Percentiles rank a stretch among this genome's conserved stretches.
Evolutionary conservation across 2,888 invertebrate species (phyloP).

Genomic region (Cordilura impudica): DNA sequence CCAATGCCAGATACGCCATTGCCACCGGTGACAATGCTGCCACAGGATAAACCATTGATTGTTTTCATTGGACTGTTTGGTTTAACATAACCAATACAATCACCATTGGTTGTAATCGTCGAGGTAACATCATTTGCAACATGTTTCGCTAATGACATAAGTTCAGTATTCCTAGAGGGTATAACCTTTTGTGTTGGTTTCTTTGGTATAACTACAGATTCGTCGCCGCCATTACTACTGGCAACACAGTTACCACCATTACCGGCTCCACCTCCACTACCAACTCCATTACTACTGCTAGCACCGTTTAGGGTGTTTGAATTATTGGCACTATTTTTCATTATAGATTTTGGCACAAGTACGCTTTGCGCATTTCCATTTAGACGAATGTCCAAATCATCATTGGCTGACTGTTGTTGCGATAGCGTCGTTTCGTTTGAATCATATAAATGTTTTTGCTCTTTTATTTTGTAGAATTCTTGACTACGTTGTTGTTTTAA

Average conservation of each 20-base stretch:
- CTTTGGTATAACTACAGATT: slow-evolving; percentile 74
- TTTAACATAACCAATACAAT: slow-evolving; percentile 79
- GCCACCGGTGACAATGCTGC: slow-evolving; percentile 4
- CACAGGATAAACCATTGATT: slow-evolving; percentile 52
- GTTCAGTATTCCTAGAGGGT: slow-evolving; percentile 83
- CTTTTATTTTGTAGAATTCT: slow-evolving; percentile 84
- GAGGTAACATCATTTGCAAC: slow-evolving; percentile 21
- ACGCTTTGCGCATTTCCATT: slow-evolving; percentile 58
- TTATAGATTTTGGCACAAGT: slow-evolving; percentile 73
- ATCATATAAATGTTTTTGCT: slow-evolving; percentile 75
- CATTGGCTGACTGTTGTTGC: slow-evolving; percentile 51
- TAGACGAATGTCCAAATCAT: slow-evolving; percentile 63
- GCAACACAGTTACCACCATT: too few relatives aligned
- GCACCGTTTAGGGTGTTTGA: slow-evolving; percentile 62
- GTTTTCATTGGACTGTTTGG: slow-evolving; percentile 77
- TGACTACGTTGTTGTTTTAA: slow-evolving; percentile 90
- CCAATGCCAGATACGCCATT: slow-evolving; percentile 47
- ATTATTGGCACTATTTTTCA: slow-evolving; percentile 70
- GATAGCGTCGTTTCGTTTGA: slow-evolving; percentile 62
- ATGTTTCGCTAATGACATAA: slow-evolving; percentile 68
- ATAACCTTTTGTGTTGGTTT: slow-evolving; percentile 89
- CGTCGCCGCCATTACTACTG: slow-evolving; percentile 66
- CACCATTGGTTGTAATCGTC: slow-evolving; percentile 64
- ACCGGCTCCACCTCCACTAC: too few relatives aligned
- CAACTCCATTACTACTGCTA: slow-evolving; percentile 36